phyloP scores from a whole-genome alignment of 1,140 invertebrate genomes.

The Dreissena rostriformis region DNA sequence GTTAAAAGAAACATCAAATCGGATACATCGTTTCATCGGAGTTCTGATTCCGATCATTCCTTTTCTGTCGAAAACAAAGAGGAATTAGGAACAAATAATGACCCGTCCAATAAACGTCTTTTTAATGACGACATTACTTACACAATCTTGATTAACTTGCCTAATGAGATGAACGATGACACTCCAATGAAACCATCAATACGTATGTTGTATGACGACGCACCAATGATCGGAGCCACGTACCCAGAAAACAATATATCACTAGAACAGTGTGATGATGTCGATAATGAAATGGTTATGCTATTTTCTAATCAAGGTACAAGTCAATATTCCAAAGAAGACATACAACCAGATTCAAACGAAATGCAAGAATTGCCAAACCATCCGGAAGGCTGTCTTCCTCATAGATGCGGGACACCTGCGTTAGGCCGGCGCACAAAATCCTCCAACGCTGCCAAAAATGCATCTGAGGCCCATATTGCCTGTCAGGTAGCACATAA shows the following conservation, averaged over 20 bases:
- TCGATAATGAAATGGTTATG: neutral
- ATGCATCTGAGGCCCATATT: conserved; percentile 74
- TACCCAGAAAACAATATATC: neutral
- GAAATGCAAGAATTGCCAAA: neutral
- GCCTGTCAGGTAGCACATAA: conserved; percentile 72
- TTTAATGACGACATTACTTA: conserved; percentile 55
- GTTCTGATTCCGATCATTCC: neutral
- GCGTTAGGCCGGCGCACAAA: conserved; percentile 71
- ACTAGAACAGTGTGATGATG: neutral
- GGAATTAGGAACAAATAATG: conserved; percentile 18
- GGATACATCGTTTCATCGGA: too few species aligned
- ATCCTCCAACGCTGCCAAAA: conserved; percentile 68
- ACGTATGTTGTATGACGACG: conserved; percentile 54
- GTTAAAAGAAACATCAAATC: too few species aligned
- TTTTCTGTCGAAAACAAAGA: conserved; percentile 4
- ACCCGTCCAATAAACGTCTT: conserved; percentile 30
- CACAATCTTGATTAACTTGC: conserved; percentile 63
- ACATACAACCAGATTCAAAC: neutral
- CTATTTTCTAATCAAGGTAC: neutral
- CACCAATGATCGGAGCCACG: conserved; percentile 2
- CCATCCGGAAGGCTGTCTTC: conserved; percentile 15
- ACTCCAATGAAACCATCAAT: conserved; percentile 51
- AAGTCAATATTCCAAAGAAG: conserved; percentile 20
- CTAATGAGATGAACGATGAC: conserved; percentile 13
- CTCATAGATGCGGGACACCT: conserved; percentile 70